Percentiles rank a stretch among this genome's conserved stretches.
phyloP scores from a whole-genome alignment of 2,888 invertebrate species.

The Patella depressa region DNA sequence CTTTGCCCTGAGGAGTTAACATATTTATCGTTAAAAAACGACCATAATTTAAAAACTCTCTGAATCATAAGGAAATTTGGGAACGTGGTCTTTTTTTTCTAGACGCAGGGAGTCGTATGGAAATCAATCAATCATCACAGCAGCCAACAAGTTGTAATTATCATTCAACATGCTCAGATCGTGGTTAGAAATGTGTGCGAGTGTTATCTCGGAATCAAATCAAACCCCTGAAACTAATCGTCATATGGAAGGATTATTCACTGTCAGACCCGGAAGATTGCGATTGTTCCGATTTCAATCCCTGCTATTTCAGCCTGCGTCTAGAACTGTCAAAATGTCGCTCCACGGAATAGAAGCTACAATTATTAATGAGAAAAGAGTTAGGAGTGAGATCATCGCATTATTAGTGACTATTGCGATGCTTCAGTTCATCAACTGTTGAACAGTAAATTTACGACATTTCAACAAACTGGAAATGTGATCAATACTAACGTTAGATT shows the following conservation, averaged over 20 bases:
- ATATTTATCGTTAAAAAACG: no score
- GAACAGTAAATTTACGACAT: no score
- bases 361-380: not conserved
- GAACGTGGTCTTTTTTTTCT: no score
- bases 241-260: not conserved
- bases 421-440: not conserved
- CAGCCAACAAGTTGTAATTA: slow-evolving; percentile 1
- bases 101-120: no score
- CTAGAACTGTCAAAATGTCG: not conserved
- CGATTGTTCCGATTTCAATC: not conserved
- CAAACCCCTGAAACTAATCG: not conserved
- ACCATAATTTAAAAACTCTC: no score
- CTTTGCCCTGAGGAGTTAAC: no score
- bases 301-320: not conserved
- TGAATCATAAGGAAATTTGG: no score
- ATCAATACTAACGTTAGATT: no score
- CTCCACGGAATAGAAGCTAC: not conserved
- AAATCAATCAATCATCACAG: no score
- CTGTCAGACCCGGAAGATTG: not conserved
- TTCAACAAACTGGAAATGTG: no score
- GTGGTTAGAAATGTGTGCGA: not conserved
- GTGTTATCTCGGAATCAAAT: slow-evolving; percentile 1
- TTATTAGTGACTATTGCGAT: not conserved
- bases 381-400: not conserved
- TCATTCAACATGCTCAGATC: not conserved